Evolutionary conservation across 2,113 vertebrate genomes (phyloP).

Genomic region (Synchiropus splendidus): DNA sequence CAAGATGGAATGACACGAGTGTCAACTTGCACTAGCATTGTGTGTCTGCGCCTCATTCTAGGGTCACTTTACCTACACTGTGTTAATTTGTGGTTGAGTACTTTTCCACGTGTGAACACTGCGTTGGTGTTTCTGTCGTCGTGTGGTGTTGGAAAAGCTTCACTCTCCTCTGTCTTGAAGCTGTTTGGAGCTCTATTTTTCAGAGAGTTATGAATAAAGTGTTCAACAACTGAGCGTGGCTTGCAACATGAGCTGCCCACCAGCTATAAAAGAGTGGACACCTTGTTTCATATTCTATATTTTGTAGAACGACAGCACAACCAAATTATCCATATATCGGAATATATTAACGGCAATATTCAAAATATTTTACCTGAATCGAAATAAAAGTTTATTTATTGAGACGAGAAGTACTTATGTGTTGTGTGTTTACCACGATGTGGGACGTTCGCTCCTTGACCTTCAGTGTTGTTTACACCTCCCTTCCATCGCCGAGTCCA

Average conservation of each 20-base stretch:
- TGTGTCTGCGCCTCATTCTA: too few relatives aligned
- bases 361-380: conserved; percentile 44
- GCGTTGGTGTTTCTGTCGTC: conserved; percentile 14
- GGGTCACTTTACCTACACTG: conserved; percentile 17
- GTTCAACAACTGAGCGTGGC: too few relatives aligned
- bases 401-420: conserved; percentile 9
- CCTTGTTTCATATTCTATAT: too few relatives aligned
- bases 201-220: conserved; percentile 24
- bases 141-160: too few relatives aligned
- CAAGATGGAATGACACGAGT: conserved; percentile 15
- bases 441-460: too few relatives aligned
- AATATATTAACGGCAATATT: conserved; percentile 58
- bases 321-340: conserved; percentile 66
- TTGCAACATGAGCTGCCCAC: too few relatives aligned
- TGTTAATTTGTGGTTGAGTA: conserved; percentile 21
- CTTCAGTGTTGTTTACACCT: conserved; percentile 30
- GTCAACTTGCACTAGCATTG: too few relatives aligned
- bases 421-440: conserved; percentile 14
- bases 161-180: too few relatives aligned
- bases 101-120: conserved; percentile 8
- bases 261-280: too few relatives aligned
- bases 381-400: conserved; percentile 34
- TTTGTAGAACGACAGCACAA: conserved; percentile 62
- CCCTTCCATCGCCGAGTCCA: conserved; percentile 16
- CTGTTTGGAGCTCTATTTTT: conserved; percentile 44